Conservation (phyloP, 2,888 invertebrate genomes). For the Amphipyra berbera region DNA sequence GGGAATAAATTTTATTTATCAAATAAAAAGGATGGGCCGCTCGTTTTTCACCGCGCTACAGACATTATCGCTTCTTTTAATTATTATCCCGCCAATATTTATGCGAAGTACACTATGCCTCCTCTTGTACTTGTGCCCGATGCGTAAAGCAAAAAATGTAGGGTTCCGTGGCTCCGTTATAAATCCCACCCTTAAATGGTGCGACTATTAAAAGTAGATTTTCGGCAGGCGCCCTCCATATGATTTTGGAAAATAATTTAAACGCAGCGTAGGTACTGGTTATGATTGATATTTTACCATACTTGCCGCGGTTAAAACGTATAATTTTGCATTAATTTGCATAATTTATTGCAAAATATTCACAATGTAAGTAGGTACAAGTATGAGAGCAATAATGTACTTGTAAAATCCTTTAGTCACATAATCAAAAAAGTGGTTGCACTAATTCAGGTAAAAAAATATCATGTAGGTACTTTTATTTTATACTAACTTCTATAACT, state of each 20-base stretch:
- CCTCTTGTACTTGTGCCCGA: slow-evolving; percentile 58
- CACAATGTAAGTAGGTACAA: too few species aligned
- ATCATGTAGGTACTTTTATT: neutral
- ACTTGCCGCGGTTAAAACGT: slow-evolving; percentile 39
- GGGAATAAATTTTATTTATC: slow-evolving; percentile 90
- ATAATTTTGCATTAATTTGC: slow-evolving; percentile 48
- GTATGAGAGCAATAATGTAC: slow-evolving; percentile 6
- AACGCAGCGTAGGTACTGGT: slow-evolving; percentile 37
- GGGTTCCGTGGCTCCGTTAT: slow-evolving; percentile 45
- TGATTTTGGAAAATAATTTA: slow-evolving; percentile 53
- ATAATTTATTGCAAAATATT: slow-evolving; percentile 28
- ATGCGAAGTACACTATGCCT: slow-evolving; percentile 72
- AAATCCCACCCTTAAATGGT: slow-evolving; percentile 51
- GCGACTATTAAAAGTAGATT: slow-evolving; percentile 55
- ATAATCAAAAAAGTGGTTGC: slow-evolving; percentile 10
- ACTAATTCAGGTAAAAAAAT: too few species aligned
- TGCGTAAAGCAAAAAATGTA: slow-evolving; percentile 56
- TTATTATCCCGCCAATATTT: slow-evolving; percentile 89
- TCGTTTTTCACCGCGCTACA: slow-evolving; percentile 87
- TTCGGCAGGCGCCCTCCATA: slow-evolving; percentile 46
- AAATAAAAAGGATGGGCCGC: slow-evolving; percentile 89
- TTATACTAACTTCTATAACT: neutral
- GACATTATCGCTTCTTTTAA: slow-evolving; percentile 90
- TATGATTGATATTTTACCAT: slow-evolving; percentile 54
- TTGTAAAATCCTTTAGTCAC: slow-evolving; percentile 22